phyloP scores from a whole-genome alignment of 2,113 vertebrate genomes.

The Tinamus guttatus region DNA sequence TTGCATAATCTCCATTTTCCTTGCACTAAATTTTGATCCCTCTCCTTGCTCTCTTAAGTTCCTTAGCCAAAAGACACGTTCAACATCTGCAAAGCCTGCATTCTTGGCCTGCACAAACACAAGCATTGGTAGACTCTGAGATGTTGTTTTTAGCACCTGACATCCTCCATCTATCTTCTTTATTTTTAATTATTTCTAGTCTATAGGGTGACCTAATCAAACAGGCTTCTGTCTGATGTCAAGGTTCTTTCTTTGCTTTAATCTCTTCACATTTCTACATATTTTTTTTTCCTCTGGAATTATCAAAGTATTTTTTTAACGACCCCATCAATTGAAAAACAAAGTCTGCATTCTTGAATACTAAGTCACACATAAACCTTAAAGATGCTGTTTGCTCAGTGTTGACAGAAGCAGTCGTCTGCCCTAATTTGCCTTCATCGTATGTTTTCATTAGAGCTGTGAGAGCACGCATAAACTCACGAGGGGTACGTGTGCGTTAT shows the following conservation, averaged over 20 bases:
- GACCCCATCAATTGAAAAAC: slow-evolving; percentile 63
- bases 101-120: slow-evolving; percentile 1
- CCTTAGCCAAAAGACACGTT: slow-evolving; percentile 47
- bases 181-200: slow-evolving; percentile 65
- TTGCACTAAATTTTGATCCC: not conserved
- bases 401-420: slow-evolving; percentile 68
- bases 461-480: slow-evolving; percentile 70
- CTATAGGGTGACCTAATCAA: slow-evolving; percentile 65
- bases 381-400: slow-evolving; percentile 68
- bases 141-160: slow-evolving; percentile 62
- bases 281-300: slow-evolving; percentile 53
- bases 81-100: slow-evolving; percentile 31
- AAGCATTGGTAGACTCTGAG: not conserved
- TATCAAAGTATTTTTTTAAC: slow-evolving; percentile 63
- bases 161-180: slow-evolving; percentile 63
- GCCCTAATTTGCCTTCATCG: slow-evolving; percentile 74
- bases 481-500: slow-evolving; percentile 34
- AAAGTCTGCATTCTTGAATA: slow-evolving; percentile 71
- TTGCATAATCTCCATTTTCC: not conserved
- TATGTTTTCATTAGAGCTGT: slow-evolving; percentile 74
- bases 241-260: slow-evolving; percentile 59
- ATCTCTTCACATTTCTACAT: slow-evolving; percentile 59
- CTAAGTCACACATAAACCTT: slow-evolving; percentile 56
- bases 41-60: slow-evolving; percentile 4
- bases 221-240: slow-evolving; percentile 61